Evolutionary conservation across 2,888 invertebrate species (phyloP).

Genomic region (Brachyopa scutellaris): DNA sequence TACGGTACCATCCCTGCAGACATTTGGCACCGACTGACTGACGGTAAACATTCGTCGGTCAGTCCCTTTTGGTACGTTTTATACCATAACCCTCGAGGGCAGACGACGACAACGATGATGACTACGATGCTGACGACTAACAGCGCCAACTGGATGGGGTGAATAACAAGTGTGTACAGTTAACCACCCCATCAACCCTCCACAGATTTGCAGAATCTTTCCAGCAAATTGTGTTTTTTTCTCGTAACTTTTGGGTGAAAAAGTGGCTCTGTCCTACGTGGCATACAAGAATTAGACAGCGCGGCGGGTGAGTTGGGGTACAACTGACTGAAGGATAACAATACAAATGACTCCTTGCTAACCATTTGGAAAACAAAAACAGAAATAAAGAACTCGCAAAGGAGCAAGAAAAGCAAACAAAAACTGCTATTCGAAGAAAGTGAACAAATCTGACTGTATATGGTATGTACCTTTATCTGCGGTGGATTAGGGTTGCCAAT

Average conservation of each 20-base stretch:
- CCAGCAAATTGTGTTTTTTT: slow-evolving; percentile 31
- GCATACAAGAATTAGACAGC: slow-evolving; percentile 39
- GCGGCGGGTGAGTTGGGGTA: slow-evolving; percentile 2
- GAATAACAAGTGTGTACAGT: slow-evolving; percentile 58
- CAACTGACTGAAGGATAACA: slow-evolving; percentile 37
- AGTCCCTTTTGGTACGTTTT: slow-evolving; percentile 27
- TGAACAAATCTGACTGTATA: slow-evolving; percentile 10
- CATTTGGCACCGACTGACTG: slow-evolving; percentile 39
- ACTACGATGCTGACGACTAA: background rate
- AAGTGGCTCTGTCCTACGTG: slow-evolving; percentile 42
- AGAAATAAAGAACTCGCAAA: slow-evolving; percentile 20
- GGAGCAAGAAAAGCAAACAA: background rate
- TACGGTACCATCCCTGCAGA: slow-evolving; percentile 36
- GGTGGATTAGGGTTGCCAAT: slow-evolving; percentile 11
- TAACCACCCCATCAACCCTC: slow-evolving; percentile 31
- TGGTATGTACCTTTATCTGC: background rate
- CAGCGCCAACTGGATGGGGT: slow-evolving; percentile 3
- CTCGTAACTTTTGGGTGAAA: slow-evolving; percentile 17
- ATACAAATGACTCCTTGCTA: slow-evolving; percentile 60
- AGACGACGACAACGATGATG: slow-evolving; percentile 9
- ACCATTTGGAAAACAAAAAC: slow-evolving; percentile 55
- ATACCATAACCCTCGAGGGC: slow-evolving; percentile 35
- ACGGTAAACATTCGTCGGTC: slow-evolving; percentile 26
- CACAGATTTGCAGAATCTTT: slow-evolving; percentile 46
- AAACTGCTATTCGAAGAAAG: background rate